Conservation (phyloP, 1,140 invertebrate species). For the Paralvinella palmiformis region DNA sequence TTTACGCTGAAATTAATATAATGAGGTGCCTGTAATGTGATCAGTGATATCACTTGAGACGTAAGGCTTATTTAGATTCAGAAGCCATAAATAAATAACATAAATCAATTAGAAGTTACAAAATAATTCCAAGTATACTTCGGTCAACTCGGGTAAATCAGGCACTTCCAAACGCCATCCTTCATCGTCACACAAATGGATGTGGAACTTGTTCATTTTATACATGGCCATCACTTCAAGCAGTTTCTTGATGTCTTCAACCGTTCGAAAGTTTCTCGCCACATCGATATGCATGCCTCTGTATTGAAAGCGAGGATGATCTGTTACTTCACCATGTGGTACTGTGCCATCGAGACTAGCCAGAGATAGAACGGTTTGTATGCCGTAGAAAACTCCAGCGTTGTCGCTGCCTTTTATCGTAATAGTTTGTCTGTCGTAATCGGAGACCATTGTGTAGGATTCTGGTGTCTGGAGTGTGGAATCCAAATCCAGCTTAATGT, state of each 20-base stretch:
- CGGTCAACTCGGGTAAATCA: slow-evolving; percentile 37
- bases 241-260: slow-evolving; percentile 28
- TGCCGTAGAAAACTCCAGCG: slow-evolving; percentile 34
- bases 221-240: slow-evolving; percentile 40
- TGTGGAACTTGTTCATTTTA: slow-evolving; percentile 43
- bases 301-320: slow-evolving; percentile 5
- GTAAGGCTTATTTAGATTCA: no score
- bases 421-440: slow-evolving; percentile 15
- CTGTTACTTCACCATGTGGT: not conserved
- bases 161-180: slow-evolving; percentile 44
- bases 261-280: slow-evolving; percentile 34
- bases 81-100: no score
- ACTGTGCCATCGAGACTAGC: not conserved
- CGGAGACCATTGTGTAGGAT: slow-evolving; percentile 26
- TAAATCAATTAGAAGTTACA: no score
- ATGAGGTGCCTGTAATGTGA: no score
- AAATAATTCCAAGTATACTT: slow-evolving; percentile 30
- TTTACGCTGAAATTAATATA: no score
- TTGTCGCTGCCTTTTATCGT: slow-evolving; percentile 20
- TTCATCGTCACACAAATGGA: slow-evolving; percentile 46
- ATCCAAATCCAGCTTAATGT: no score
- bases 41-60: no score
- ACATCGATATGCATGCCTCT: slow-evolving; percentile 32
- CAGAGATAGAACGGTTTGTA: slow-evolving; percentile 31
- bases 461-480: not conserved